Base-by-base conservation (phyloP, 1,140 invertebrate genomes). In the Rhynchophorus ferrugineus region DNA sequence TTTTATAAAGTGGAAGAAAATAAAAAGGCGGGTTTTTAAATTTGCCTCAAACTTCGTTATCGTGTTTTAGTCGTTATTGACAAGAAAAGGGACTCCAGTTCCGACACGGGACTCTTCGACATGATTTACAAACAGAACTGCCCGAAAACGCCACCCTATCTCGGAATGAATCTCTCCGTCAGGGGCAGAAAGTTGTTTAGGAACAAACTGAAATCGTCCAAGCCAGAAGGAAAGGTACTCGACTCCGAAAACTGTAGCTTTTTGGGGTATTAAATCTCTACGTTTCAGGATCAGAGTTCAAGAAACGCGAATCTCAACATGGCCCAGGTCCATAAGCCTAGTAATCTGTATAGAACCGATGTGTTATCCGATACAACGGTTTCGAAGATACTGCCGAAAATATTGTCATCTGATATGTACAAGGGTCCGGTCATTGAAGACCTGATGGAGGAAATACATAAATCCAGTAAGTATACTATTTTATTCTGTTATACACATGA, bases 81-180 rank as follows among this genome's bases (percentile, higher is more conserved):
- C 68, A 76, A 81, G 50, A 78, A 81, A 36, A 72, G 78, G 38
- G 83, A 91, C 69, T 80, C 81, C 54, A 84, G 83, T 44, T 85
- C 87, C 9, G 82, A 89, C 56, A 90, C 89, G 3, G 92, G 92
- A 14, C 75, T 82, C 45, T 96, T 95, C 68, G 90, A 94, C 67
- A 64, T 92, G 49, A 81, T 83, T 13, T 93, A 89, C 68, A 85
- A 82, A 48, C 85, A 85, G 61, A 73, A 75, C 44, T 62, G 75
- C 44, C 83, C 87, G 1, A 81, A 78, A 55, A 83, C 85, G 2
- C 90, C 90, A 9, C 87, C 87, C 1, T 94, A 93, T 66, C 78
- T 89, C 47, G 89, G 90, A 1, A 77, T 87, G 45, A 83, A 81
- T 36, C 69, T 92, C 8, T 80, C 81, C 14, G 76, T 90, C 1